phyloP scores from a whole-genome alignment of 2,888 invertebrate species.

The Galerucella calmariensis region DNA sequence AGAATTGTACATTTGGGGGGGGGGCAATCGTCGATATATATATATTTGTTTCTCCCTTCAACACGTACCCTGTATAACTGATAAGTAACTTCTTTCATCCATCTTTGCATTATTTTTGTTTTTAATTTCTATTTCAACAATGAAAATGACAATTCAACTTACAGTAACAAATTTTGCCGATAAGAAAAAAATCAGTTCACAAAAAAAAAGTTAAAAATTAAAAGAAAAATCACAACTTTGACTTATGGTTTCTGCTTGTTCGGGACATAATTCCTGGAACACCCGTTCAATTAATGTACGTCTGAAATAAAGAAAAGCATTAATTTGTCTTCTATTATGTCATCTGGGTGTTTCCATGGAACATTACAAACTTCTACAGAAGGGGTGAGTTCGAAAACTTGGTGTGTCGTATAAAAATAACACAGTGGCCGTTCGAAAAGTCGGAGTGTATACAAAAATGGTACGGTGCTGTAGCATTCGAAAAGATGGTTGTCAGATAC shows the following conservation, averaged over 20 bases:
- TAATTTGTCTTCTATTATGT: neutral
- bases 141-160: slow-evolving; percentile 34
- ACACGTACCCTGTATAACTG: slow-evolving; percentile 32
- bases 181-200: slow-evolving; percentile 34
- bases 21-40: slow-evolving; percentile 23
- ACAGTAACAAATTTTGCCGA: slow-evolving; percentile 35
- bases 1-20: slow-evolving; percentile 26
- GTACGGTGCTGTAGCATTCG: too few species aligned
- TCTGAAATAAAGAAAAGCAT: slow-evolving; percentile 67
- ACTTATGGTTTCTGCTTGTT: slow-evolving; percentile 77
- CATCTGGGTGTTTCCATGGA: too few species aligned
- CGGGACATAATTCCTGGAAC: slow-evolving; percentile 83
- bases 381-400: too few species aligned
- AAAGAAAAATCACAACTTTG: slow-evolving; percentile 33
- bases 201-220: slow-evolving; percentile 27
- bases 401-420: too few species aligned
- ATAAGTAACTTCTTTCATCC: slow-evolving; percentile 27
- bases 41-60: slow-evolving; percentile 12
- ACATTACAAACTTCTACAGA: too few species aligned
- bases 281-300: slow-evolving; percentile 82
- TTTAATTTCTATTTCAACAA: slow-evolving; percentile 31
- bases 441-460: too few species aligned
- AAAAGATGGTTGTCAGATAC: too few species aligned
- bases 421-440: too few species aligned
- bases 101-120: neutral